Percentiles rank a stretch among this genome's conserved stretches.
Conservation (phyloP, 2,113 vertebrate species). For the Halcyon malimbica region DNA sequence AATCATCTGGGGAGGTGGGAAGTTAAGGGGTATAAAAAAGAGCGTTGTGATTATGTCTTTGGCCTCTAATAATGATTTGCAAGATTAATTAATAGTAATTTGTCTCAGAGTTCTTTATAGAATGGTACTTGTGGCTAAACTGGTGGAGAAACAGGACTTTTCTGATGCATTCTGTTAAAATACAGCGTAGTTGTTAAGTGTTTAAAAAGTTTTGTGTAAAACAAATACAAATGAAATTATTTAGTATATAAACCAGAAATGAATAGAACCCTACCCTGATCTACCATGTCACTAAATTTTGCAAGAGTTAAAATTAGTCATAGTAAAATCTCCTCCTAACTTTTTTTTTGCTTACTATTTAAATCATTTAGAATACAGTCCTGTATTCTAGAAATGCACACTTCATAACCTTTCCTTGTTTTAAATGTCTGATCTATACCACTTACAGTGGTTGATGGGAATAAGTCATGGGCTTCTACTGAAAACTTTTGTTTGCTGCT, state of each 20-base stretch:
- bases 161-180: neutral
- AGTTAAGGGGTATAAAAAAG: neutral
- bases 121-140: neutral
- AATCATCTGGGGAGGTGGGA: neutral
- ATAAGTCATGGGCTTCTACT: neutral
- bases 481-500: neutral
- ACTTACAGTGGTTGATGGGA: rapidly evolving
- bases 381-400: neutral
- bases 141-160: neutral
- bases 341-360: neutral
- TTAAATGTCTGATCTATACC: neutral
- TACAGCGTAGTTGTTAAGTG: neutral
- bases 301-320: neutral
- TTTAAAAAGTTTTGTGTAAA: neutral
- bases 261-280: neutral
- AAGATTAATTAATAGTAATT: neutral
- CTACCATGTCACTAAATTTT: neutral
- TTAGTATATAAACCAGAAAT: neutral
- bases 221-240: neutral
- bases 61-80: neutral
- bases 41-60: neutral
- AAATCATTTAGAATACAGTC: neutral
- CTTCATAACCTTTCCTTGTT: neutral
- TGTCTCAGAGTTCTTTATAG: neutral
- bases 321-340: neutral